These are phyloP conservation scores for Drosophila ustulata DNA, from an alignment of 2,888 invertebrate species.

Conservation along the genomic window DNA sequence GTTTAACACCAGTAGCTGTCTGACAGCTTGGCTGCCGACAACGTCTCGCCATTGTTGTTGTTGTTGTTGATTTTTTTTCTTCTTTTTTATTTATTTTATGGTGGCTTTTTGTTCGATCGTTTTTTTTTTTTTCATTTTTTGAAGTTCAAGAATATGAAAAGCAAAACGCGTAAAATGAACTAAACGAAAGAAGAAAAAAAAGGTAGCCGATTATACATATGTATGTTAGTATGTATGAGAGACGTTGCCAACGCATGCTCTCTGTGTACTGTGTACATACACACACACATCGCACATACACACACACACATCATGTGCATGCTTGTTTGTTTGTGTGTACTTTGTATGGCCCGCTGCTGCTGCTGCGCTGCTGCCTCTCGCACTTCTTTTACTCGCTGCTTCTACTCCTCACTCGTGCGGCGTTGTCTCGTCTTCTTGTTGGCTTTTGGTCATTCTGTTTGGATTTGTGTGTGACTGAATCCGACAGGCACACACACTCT, in stretches of 20 bases:
- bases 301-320: not conserved
- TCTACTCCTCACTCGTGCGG: slow-evolving; percentile 31
- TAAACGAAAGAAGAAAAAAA: slow-evolving; percentile 55
- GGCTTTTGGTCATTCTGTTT: slow-evolving; percentile 69
- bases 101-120: slow-evolving; percentile 65
- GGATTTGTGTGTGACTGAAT: slow-evolving; percentile 45
- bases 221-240: not conserved
- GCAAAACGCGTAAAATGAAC: slow-evolving; percentile 71
- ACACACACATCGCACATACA: slow-evolving; percentile 13
- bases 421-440: slow-evolving; percentile 66
- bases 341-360: slow-evolving; percentile 25
- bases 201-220: slow-evolving; percentile 51
- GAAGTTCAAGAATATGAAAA: slow-evolving; percentile 81
- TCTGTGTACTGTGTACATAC: slow-evolving; percentile 33
- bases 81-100: slow-evolving; percentile 68
- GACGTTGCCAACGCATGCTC: slow-evolving; percentile 62
- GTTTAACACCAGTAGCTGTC: slow-evolving; percentile 80
- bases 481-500: slow-evolving; percentile 3
- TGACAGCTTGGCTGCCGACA: slow-evolving; percentile 79
- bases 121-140: slow-evolving; percentile 57
- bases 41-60: slow-evolving; percentile 42
- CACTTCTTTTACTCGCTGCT: slow-evolving; percentile 47
- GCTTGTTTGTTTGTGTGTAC: slow-evolving; percentile 3
- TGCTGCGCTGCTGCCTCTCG: slow-evolving; percentile 12
- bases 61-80: slow-evolving; percentile 26